phyloP scores from a whole-genome alignment of 2,888 invertebrate genomes.

The Melipona beecheii region DNA sequence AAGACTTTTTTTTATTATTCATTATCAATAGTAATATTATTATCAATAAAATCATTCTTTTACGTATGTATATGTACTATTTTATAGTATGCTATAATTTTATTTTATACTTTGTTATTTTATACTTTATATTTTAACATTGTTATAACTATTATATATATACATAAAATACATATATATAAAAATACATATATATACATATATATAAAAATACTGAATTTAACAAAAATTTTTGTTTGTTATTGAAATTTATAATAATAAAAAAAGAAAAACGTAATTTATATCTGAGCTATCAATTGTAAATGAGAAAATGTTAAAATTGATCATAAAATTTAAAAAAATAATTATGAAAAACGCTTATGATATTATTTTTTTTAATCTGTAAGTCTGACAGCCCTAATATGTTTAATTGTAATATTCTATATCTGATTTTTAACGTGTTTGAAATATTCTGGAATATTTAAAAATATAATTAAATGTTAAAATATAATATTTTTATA shows the following conservation, averaged over 20 bases:
- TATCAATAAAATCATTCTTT: not conserved
- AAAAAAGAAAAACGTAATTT: not conserved
- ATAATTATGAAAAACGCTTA: constrained; percentile 5
- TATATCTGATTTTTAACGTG: not conserved
- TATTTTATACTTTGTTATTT: not conserved
- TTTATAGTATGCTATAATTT: not conserved
- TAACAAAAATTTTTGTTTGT: not conserved
- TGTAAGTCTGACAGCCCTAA: constrained; percentile 43
- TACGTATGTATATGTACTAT: not conserved
- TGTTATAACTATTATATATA: not conserved
- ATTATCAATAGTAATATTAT: not conserved
- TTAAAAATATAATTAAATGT: constrained; percentile 26
- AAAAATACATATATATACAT: not conserved
- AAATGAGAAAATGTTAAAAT: not conserved
- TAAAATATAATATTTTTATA: constrained; percentile 32
- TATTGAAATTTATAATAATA: not conserved
- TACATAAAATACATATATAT: not conserved
- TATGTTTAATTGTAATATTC: constrained; percentile 12
- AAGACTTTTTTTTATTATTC: not conserved
- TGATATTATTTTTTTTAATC: constrained; percentile 1
- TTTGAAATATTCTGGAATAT: constrained; percentile 26
- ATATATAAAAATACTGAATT: not conserved
- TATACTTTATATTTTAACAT: not conserved
- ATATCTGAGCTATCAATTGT: not conserved
- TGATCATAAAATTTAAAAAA: not conserved